Evolutionary conservation across 2,888 invertebrate genomes (phyloP), one percentile per base, ranked within the genome.

Genomic region (Agriotes lineatus): DNA sequence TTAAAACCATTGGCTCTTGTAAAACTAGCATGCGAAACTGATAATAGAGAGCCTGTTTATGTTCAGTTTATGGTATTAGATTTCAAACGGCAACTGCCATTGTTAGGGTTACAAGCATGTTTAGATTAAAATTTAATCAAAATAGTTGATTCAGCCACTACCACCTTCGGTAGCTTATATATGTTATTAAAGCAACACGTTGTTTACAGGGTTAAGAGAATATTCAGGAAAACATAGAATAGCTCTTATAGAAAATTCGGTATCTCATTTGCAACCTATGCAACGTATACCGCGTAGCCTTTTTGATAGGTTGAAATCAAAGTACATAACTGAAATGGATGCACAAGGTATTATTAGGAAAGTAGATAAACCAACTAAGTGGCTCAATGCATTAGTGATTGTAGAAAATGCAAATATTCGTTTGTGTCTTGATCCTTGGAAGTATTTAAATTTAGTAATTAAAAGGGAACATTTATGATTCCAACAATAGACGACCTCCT

Each of bases 341-440:
- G 2, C 14, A 10, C 45, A 44, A 14, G 45, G 45, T 10, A 44
- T 44, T 9, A 44, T 44, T 7, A 44, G 19, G 16, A 44, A 44
- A 44, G 10, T 44, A 9, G 19, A 19, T 10, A 19, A 44, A 3
- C 16, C 45, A 44, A 44, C 45, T 16, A 18, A 44, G 16, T 44
- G 14, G 45, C 45, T 44, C 9, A 44, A 44, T 44, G 19, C 16
- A 10, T 10, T 44, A 44, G 45, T 44, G 16, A 18, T 25, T 3
- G 25, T 25, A 3, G 25, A 25, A 25, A 44, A 44, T 44, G 30
- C 30, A 10, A 16, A 54, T 5, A 22, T 33, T 18, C 54, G 30
- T n/a, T 18, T 54, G 16, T 54, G 54, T 19, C 33, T 54, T 12
- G 30, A 54, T 33, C 54, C 54, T n/a, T n/a, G n/a, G 12, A 54